These are phyloP conservation scores for Microctonus aethiopoides DNA, from an alignment of 2,888 invertebrate genomes.

Conservation along the genomic window DNA sequence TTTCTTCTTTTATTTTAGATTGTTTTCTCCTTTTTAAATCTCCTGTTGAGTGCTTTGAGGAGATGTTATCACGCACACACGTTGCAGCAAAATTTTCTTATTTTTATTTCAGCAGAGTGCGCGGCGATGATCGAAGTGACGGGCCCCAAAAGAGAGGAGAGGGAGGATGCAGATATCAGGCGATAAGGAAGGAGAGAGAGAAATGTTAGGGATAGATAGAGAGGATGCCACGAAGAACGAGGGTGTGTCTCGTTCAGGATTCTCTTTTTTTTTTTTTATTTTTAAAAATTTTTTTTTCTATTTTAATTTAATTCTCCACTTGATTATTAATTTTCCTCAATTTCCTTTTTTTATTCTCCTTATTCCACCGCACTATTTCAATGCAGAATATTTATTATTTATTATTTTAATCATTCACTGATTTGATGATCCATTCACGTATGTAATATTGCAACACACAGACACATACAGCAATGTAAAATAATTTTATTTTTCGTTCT, in stretches of 20 bases:
- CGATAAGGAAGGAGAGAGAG: conserved; percentile 39
- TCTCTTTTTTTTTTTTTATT: background rate
- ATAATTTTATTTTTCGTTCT: too few relatives aligned
- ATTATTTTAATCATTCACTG: too few relatives aligned
- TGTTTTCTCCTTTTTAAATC: background rate
- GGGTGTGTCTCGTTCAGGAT: conserved; percentile 32
- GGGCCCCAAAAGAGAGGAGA: conserved; percentile 26
- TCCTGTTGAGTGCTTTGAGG: background rate
- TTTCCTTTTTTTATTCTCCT: background rate
- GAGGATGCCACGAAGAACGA: conserved; percentile 43
- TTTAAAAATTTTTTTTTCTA: background rate
- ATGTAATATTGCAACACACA: too few relatives aligned
- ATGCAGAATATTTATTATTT: background rate
- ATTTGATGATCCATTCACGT: too few relatives aligned
- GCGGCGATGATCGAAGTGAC: conserved; percentile 36
- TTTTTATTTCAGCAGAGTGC: too few relatives aligned
- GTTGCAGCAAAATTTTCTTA: conserved; percentile 41
- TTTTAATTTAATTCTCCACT: background rate
- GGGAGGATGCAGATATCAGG: conserved; percentile 35
- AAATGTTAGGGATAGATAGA: conserved; percentile 39
- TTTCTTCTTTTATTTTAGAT: background rate
- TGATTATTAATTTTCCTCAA: background rate
- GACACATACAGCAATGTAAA: too few relatives aligned
- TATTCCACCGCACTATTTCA: too few relatives aligned
- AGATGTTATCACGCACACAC: conserved; percentile 45